phyloP scores from a whole-genome alignment of 2,888 invertebrate genomes.

The Pristionchus exspectatus region DNA sequence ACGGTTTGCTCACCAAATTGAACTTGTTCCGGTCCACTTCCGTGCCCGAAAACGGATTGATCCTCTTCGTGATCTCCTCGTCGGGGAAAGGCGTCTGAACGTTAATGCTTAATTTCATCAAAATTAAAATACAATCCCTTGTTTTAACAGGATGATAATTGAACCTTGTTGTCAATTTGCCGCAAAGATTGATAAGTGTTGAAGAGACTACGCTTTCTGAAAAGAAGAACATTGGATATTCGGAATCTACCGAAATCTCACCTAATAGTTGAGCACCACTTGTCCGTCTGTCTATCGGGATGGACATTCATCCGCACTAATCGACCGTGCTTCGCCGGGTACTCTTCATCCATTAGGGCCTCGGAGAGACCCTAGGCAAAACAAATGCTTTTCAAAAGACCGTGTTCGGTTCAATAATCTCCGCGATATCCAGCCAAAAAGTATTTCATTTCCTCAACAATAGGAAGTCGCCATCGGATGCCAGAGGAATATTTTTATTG shows the following conservation, averaged over 20 bases:
- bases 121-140: too few relatives aligned
- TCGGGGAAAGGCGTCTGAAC: conserved; percentile 64
- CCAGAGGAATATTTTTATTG: too few relatives aligned
- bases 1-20: neutral
- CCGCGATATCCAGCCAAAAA: too few relatives aligned
- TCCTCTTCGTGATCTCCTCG: conserved; percentile 61
- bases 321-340: conserved; percentile 61
- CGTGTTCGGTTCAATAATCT: too few relatives aligned
- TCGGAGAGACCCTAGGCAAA: conserved; percentile 43
- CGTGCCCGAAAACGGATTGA: conserved; percentile 64
- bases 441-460: too few relatives aligned
- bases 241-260: neutral
- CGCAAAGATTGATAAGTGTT: conserved; percentile 48
- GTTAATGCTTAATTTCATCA: too few relatives aligned
- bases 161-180: conserved; percentile 29
- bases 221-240: too few relatives aligned
- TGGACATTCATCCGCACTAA: conserved; percentile 55
- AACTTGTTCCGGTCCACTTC: neutral
- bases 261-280: conserved; percentile 26
- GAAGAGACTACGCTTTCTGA: conserved; percentile 42
- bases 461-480: too few relatives aligned
- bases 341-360: conserved; percentile 68
- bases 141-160: too few relatives aligned
- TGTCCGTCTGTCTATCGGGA: conserved; percentile 21
- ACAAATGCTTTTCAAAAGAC: too few relatives aligned